These are phyloP conservation scores for Syngnathus floridae DNA, from an alignment of 2,113 vertebrate genomes.

Conservation along the genomic window DNA sequence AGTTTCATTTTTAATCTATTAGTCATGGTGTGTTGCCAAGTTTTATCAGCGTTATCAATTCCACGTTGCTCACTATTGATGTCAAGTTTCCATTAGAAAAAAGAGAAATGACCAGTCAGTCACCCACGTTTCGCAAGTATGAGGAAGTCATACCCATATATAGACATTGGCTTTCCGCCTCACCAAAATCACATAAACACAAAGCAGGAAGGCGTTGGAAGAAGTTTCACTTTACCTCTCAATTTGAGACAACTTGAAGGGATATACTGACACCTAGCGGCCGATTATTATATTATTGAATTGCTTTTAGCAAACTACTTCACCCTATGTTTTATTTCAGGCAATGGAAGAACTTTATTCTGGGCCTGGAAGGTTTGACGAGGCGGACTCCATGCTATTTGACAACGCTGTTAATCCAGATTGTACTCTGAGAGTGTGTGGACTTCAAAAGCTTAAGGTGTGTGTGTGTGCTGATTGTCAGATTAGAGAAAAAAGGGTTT, in stretches of 20 bases:
- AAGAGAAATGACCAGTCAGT: slow-evolving; percentile 25
- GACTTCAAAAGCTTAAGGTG: slow-evolving; percentile 78
- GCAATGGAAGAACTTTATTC: slow-evolving; percentile 50
- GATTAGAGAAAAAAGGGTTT: too few relatives aligned
- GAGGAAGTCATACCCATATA: slow-evolving; percentile 51
- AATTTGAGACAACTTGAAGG: neutral
- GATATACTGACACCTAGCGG: slow-evolving; percentile 48
- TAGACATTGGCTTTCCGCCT: slow-evolving; percentile 43
- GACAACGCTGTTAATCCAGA: slow-evolving; percentile 57
- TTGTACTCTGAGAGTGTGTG: slow-evolving; percentile 68
- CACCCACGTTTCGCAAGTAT: slow-evolving; percentile 17
- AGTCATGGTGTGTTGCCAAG: neutral
- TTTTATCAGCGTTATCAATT: slow-evolving; percentile 20
- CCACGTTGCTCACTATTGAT: slow-evolving; percentile 2
- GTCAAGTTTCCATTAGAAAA: slow-evolving; percentile 38
- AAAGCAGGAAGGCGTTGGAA: slow-evolving; percentile 29
- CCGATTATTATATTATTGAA: neutral
- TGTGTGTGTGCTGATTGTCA: neutral
- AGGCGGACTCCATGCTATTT: slow-evolving; percentile 68
- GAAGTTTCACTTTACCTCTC: neutral
- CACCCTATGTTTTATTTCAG: slow-evolving; percentile 42
- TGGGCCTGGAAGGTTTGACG: slow-evolving; percentile 54
- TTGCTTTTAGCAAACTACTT: neutral
- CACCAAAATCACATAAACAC: slow-evolving; percentile 7
- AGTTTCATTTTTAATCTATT: neutral